These are phyloP conservation scores for Phylloscopus trochiloides DNA, from an alignment of 2,113 vertebrate genomes.

Conservation along the genomic window DNA sequence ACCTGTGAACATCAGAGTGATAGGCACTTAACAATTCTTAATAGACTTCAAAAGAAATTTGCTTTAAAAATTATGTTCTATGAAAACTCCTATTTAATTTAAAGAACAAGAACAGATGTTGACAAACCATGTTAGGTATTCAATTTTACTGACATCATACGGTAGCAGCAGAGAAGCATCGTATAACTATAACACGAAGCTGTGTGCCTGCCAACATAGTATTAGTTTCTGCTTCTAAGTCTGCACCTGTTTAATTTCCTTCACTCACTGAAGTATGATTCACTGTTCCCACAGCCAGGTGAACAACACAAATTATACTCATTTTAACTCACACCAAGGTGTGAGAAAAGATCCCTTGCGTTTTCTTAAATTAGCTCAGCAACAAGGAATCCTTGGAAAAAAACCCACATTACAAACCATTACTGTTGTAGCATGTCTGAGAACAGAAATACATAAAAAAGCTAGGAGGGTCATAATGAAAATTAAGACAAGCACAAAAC, in stretches of 20 bases:
- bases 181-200: constrained; percentile 21
- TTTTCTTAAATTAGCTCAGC: not conserved
- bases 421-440: not conserved
- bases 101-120: constrained; percentile 22
- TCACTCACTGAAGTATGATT: not conserved
- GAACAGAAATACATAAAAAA: constrained; percentile 33
- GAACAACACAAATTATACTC: not conserved
- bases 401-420: not conserved
- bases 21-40: not conserved
- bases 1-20: not conserved
- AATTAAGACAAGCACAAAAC: not conserved
- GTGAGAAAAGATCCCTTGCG: not conserved
- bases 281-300: not conserved
- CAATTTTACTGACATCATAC: constrained; percentile 56
- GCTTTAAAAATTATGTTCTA: not conserved
- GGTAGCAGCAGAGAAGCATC: constrained; percentile 40
- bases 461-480: not conserved
- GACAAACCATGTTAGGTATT: constrained; percentile 26
- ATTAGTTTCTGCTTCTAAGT: constrained; percentile 52
- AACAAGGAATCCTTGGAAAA: not conserved
- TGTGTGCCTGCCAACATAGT: constrained; percentile 5
- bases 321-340: not conserved
- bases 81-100: not conserved
- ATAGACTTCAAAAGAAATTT: not conserved
- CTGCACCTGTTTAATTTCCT: constrained; percentile 55